These are phyloP conservation scores for Pangasius sanitwongsei DNA, from an alignment of 2,797 vertebrate species.

Conservation along the genomic window DNA sequence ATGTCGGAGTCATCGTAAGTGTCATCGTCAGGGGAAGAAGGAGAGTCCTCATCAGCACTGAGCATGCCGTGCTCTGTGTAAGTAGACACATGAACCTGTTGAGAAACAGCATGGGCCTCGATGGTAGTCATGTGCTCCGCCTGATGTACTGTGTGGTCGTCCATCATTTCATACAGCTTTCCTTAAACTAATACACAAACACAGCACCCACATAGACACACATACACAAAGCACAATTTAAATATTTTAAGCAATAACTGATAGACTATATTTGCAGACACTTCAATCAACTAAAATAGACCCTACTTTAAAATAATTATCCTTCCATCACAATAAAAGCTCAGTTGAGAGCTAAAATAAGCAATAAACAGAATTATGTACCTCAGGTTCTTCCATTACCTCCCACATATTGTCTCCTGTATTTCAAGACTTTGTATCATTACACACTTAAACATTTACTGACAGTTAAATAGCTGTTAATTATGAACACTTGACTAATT, in stretches of 20 bases:
- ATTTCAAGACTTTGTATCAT: neutral
- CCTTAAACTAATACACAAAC: conserved; percentile 47
- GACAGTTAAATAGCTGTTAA: no score
- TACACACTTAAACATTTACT: neutral
- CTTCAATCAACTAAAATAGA: neutral
- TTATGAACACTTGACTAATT: neutral
- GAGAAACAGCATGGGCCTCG: conserved; percentile 91
- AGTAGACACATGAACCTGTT: conserved; percentile 92
- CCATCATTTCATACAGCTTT: conserved; percentile 76
- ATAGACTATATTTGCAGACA: neutral
- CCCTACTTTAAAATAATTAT: neutral
- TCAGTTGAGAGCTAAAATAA: neutral
- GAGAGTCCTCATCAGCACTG: conserved; percentile 94
- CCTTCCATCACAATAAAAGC: neutral
- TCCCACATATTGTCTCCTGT: no score
- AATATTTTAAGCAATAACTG: no score
- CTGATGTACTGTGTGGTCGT: conserved; percentile 88
- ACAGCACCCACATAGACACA: conserved; percentile 35
- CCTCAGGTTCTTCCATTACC: neutral
- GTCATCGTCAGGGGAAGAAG: conserved; percentile 94
- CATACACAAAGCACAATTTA: neutral
- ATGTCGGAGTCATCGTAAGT: conserved; percentile 97
- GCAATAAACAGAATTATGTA: neutral
- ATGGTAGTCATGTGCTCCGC: conserved; percentile 96
- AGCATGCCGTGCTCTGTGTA: conserved; percentile 93